Evolutionary conservation across 2,797 vertebrate genomes (phyloP).

Genomic region (Anniella stebbinsi): DNA sequence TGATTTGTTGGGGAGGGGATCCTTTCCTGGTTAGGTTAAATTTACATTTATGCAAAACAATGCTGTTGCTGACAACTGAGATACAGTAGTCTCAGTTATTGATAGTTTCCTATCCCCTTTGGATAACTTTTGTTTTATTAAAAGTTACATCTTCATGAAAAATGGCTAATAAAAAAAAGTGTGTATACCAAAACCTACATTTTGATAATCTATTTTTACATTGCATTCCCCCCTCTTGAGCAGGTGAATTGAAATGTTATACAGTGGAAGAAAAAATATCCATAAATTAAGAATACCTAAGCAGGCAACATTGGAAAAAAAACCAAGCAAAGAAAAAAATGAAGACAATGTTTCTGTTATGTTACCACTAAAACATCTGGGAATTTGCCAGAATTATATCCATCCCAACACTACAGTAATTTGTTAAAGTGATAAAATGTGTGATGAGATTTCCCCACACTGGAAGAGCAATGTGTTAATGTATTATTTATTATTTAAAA

Average conservation of each 20-base stretch:
- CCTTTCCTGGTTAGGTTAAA: conserved; percentile 87
- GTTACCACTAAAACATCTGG: neutral
- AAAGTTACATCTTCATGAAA: conserved; percentile 61
- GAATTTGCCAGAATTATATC: neutral
- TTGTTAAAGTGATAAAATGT: neutral
- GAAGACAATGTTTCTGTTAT: neutral
- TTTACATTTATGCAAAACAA: conserved; percentile 68
- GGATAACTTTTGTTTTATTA: conserved; percentile 58
- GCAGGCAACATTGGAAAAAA: neutral
- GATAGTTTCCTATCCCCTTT: conserved; percentile 79
- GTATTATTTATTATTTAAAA: neutral
- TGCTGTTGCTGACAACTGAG: conserved; percentile 67
- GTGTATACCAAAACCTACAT: neutral
- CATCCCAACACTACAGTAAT: neutral
- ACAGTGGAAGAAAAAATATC: neutral
- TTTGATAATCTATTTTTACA: conserved; percentile 29
- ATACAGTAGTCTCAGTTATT: conserved; percentile 82
- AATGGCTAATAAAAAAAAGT: conserved; percentile 25
- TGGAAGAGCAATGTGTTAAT: neutral
- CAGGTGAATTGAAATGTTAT: conserved; percentile 1
- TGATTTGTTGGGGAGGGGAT: conserved; percentile 86
- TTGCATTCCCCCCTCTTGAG: conserved; percentile 8
- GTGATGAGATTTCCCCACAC: neutral
- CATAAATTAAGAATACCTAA: neutral
- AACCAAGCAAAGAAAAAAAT: neutral